Evolutionary conservation across 2,113 vertebrate species (phyloP).

Genomic region (Petromus typicus): DNA sequence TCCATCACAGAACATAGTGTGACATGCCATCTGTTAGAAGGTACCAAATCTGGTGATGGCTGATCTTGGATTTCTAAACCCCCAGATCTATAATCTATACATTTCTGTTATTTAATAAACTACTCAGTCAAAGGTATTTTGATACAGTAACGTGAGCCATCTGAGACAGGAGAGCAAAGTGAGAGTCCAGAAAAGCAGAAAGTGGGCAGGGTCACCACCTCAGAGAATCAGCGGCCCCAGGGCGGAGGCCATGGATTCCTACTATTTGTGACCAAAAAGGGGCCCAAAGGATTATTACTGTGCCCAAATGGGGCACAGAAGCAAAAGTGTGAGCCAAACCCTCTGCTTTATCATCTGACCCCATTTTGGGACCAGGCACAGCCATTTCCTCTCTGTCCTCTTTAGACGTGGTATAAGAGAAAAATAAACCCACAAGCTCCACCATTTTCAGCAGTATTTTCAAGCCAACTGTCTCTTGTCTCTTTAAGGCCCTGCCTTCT

Average conservation of each 20-base stretch:
- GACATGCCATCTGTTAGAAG: not conserved
- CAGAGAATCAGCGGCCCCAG: not conserved
- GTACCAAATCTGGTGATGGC: not conserved
- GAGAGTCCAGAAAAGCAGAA: not conserved
- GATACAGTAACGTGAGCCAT: not conserved
- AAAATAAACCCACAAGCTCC: not conserved
- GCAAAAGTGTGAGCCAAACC: not conserved
- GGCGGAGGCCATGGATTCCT: not conserved
- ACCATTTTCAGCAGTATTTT: conserved; percentile 65
- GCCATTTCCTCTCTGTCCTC: not conserved
- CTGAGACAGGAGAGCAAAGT: not conserved
- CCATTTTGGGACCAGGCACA: not conserved
- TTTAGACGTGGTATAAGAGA: not conserved
- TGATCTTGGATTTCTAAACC: not conserved
- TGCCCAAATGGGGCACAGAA: not conserved
- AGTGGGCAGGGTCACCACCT: not conserved
- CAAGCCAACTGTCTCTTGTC: conserved; percentile 63
- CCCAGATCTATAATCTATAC: not conserved
- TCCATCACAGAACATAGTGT: not conserved
- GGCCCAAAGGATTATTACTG: not conserved
- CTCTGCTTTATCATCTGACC: not conserved
- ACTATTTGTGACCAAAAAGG: not conserved
- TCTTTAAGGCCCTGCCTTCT: conserved; percentile 62
- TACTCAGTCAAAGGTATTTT: not conserved
- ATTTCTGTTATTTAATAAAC: not conserved